Evolutionary conservation across 2,888 invertebrate species (phyloP).

Genomic region (Emmelina monodactyla): DNA sequence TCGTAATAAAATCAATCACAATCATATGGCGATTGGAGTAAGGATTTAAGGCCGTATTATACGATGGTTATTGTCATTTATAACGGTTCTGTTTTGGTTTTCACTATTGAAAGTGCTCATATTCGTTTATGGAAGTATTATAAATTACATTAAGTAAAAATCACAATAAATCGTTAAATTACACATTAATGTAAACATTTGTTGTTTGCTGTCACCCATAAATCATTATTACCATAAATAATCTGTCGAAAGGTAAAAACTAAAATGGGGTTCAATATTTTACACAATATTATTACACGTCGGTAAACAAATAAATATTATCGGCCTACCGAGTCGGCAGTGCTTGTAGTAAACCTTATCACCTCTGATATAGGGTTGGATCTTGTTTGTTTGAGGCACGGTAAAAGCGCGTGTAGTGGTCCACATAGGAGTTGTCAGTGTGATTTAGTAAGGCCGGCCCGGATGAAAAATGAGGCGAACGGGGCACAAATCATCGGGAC

Average conservation of each 20-base stretch:
- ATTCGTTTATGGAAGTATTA: too few relatives aligned
- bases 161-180: too few relatives aligned
- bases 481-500: constrained; percentile 27
- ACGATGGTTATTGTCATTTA: too few relatives aligned
- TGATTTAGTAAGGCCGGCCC: constrained; percentile 26
- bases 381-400: constrained; percentile 12
- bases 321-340: background rate
- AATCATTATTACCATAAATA: constrained; percentile 8
- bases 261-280: constrained; percentile 19
- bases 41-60: too few relatives aligned
- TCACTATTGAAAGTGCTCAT: too few relatives aligned
- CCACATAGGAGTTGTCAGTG: constrained; percentile 22
- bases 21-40: too few relatives aligned
- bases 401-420: constrained; percentile 20
- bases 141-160: too few relatives aligned
- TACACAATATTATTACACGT: constrained; percentile 22
- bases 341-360: constrained; percentile 9
- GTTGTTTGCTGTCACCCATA: too few relatives aligned
- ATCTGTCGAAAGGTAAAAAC: too few relatives aligned
- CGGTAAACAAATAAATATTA: constrained; percentile 25
- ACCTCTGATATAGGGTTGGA: constrained; percentile 7
- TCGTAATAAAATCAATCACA: too few relatives aligned
- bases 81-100: too few relatives aligned
- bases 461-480: constrained; percentile 28
- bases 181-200: too few relatives aligned